Evolutionary conservation across 2,888 invertebrate species (phyloP), one percentile per base, ranked within the genome.

Genomic region (Calliopum simillimum): DNA sequence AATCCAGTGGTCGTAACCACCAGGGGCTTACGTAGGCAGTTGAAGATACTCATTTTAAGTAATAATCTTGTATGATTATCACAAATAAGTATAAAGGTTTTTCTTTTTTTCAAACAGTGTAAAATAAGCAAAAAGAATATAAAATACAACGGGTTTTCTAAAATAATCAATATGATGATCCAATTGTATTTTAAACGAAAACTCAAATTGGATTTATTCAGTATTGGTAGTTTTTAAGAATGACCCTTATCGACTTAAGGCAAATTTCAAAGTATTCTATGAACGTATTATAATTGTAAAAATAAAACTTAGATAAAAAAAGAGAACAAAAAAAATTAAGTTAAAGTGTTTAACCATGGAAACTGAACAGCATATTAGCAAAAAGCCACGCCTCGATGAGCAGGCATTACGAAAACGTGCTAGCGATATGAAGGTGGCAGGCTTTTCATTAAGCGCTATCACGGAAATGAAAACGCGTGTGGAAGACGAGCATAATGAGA

Each of bases 151-250:
- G 79, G 82, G 81, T 78, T 78, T 82, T 84, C 84, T 84, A 80
- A 81, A 81, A 81, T 84, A 83, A 81, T 81, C 86, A 86, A 86
- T 87, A 84, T 84, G 86, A 84, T 83, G 82, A 81, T 87, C 86
- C 86, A 87, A 86, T 81, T 79, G 78, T 74, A 75, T 81, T 80
- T 79, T 77, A 77, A 79, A 78, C 78, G 81, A 82, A 81, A 77
- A 73, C 77, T 79, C 79, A 81, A 82, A 82, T 86, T 87, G 86
- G 86, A 85, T 84, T 85, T 81, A 82, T 84, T 84, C 84, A 83
- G 81, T 84, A 86, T 87, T 86, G 87, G 86, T 79, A 84, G 82
- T 85, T 84, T 81, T 81, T 81, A 80, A 84, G 85, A 84, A 78
- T 77, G 78, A 77, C 78, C 81, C 72, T 76, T 76, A 74, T 75